These are phyloP conservation scores for Cryptus armator DNA, from an alignment of 2,888 invertebrate species.

Conservation along the genomic window DNA sequence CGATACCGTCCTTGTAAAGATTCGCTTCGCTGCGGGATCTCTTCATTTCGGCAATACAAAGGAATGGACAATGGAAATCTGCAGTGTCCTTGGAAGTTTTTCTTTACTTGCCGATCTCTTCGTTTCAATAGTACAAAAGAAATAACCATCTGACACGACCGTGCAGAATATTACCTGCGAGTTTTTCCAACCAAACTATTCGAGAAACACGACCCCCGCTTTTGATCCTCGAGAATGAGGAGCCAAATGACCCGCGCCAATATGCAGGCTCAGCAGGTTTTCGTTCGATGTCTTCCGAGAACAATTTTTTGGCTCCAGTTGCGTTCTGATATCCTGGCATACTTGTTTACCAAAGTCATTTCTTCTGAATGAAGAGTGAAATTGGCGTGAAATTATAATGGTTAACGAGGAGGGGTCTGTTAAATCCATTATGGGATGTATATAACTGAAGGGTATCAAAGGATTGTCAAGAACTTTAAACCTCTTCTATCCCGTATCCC, in stretches of 20 bases:
- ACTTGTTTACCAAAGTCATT: slow-evolving; percentile 75
- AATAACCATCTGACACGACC: too few relatives aligned
- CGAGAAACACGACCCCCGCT: neutral
- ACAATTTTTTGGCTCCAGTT: slow-evolving; percentile 46
- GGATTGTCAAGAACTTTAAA: slow-evolving; percentile 23
- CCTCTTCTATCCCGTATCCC: slow-evolving; percentile 15
- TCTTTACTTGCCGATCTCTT: too few relatives aligned
- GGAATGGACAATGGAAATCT: too few relatives aligned
- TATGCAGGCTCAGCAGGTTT: neutral
- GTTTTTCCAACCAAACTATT: too few relatives aligned
- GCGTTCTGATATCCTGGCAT: slow-evolving; percentile 69
- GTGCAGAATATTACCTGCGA: too few relatives aligned
- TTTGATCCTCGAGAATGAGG: neutral
- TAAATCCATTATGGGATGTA: slow-evolving; percentile 14
- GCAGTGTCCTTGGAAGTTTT: too few relatives aligned
- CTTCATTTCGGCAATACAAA: too few relatives aligned
- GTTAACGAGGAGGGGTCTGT: neutral
- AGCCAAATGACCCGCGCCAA: neutral
- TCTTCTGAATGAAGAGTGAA: slow-evolving; percentile 72
- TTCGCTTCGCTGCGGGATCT: too few relatives aligned
- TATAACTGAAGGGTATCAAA: slow-evolving; percentile 28
- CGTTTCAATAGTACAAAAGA: too few relatives aligned
- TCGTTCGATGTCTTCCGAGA: slow-evolving; percentile 21
- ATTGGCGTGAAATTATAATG: slow-evolving; percentile 70
- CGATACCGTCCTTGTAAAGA: too few relatives aligned